These are phyloP conservation scores for Pandemis corylana DNA, from an alignment of 2,888 invertebrate species.

Conservation along the genomic window DNA sequence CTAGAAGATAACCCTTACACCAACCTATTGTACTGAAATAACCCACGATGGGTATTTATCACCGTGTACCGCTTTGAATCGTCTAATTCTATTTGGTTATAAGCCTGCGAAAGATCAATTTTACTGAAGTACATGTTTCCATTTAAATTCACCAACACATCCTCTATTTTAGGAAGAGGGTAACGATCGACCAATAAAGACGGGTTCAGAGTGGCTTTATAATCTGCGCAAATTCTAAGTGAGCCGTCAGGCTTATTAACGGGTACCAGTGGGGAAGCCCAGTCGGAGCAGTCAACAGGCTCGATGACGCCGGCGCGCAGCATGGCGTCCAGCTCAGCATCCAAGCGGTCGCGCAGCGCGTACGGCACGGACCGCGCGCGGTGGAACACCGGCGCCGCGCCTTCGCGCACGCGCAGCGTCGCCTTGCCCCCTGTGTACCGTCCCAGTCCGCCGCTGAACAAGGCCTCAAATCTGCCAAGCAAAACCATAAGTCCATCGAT, in stretches of 20 bases:
- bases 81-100: conserved; percentile 9
- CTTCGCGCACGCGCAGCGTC: no score
- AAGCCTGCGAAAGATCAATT: no score
- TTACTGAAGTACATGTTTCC: conserved; percentile 22
- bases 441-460: conserved; percentile 7
- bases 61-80: conserved; percentile 9
- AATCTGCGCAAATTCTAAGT: conserved; percentile 35
- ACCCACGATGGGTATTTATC: conserved; percentile 2
- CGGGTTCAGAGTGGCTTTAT: conserved; percentile 34
- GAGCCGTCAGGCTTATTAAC: conserved; percentile 39
- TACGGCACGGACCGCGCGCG: no score
- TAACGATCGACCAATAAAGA: conserved; percentile 36
- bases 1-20: conserved; percentile 37
- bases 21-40: conserved; percentile 25
- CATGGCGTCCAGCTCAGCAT: no score
- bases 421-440: no score
- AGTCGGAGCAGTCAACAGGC: conserved; percentile 41
- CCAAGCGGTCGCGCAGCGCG: no score
- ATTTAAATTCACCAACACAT: conserved; percentile 30
- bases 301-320: no score
- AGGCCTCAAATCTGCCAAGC: background rate
- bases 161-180: conserved; percentile 40
- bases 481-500: background rate
- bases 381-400: no score
- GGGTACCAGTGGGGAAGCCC: conserved; percentile 45